Evolutionary conservation across 2,113 vertebrate genomes (phyloP).

Genomic region (Rissa tridactyla): DNA sequence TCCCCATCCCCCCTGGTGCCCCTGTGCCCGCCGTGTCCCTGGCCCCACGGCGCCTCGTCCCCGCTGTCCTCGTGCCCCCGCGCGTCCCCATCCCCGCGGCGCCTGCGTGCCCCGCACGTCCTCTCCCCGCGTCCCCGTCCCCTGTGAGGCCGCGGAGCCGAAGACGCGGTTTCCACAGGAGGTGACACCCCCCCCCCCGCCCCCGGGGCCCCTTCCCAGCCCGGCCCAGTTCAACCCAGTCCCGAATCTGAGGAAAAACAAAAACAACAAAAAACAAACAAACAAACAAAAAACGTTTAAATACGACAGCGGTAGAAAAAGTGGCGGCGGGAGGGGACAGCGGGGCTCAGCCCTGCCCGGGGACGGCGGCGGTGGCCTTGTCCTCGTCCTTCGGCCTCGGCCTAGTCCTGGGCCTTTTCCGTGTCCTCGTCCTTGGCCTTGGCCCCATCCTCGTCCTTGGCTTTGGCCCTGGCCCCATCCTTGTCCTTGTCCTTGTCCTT

Average conservation of each 20-base stretch:
- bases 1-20: background rate
- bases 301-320: background rate
- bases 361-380: background rate
- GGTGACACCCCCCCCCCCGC: too few species aligned
- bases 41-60: too few species aligned
- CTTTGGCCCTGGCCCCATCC: background rate
- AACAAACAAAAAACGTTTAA: background rate
- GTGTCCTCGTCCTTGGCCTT: too few species aligned
- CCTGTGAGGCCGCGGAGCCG: too few species aligned
- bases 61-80: background rate
- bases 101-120: background rate
- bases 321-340: rapidly evolving
- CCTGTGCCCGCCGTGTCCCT: too few species aligned
- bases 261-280: too few species aligned
- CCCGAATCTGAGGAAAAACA: background rate
- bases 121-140: background rate
- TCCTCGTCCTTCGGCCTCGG: too few species aligned
- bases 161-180: too few species aligned
- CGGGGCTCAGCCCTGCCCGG: background rate
- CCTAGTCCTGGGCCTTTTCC: too few species aligned
- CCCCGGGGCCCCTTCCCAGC: too few species aligned
- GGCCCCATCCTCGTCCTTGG: background rate
- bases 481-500: too few species aligned
- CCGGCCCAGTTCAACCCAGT: background rate
- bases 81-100: background rate